phyloP scores from a whole-genome alignment of 2,113 vertebrate genomes.

The Egretta garzetta region DNA sequence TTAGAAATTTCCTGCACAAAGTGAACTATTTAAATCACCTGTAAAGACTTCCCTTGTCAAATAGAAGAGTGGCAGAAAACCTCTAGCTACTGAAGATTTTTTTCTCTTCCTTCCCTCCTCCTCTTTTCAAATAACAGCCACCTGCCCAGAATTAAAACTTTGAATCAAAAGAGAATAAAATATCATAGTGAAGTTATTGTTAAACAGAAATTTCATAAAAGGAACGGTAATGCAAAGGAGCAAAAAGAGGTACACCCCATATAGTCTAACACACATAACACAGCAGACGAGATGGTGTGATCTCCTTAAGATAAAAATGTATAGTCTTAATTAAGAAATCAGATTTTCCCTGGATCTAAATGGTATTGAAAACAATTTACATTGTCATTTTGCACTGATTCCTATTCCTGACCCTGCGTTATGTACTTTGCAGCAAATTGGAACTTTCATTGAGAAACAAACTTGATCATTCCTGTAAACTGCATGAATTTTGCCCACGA shows the following conservation, averaged over 20 bases:
- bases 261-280: not conserved
- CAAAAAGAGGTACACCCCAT: not conserved
- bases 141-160: constrained; percentile 60
- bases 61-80: constrained; percentile 48
- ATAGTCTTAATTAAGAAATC: constrained; percentile 47
- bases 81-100: not conserved
- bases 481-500: not conserved
- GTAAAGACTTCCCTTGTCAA: constrained; percentile 55
- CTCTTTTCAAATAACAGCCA: constrained; percentile 39
- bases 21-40: constrained; percentile 67
- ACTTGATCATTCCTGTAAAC: constrained; percentile 4
- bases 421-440: not conserved
- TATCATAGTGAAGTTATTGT: constrained; percentile 27
- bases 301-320: constrained; percentile 3
- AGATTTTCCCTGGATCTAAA: constrained; percentile 5
- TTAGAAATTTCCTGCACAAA: constrained; percentile 47
- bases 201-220: constrained; percentile 32
- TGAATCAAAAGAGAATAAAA: constrained; percentile 56
- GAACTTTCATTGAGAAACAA: constrained; percentile 8
- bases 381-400: not conserved
- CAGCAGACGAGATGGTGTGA: not conserved
- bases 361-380: not conserved
- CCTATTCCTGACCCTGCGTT: not conserved
- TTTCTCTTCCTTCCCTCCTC: not conserved
- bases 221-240: not conserved